Base-by-base conservation (phyloP, 2,888 invertebrate genomes). In the Sarcophaga variegata region DNA sequence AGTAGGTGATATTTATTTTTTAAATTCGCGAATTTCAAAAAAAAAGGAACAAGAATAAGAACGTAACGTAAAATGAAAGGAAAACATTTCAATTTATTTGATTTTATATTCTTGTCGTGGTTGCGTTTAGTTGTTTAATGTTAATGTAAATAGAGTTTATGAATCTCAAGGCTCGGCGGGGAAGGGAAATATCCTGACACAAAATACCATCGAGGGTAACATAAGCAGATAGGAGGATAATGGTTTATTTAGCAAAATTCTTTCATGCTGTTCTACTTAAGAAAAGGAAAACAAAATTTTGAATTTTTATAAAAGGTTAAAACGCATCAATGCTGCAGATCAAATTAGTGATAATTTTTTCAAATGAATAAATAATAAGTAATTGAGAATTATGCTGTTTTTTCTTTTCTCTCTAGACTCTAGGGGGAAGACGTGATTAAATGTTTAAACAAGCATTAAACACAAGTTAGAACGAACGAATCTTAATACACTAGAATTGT, bases 261-360 rank as follows among this genome's bases (percentile, higher is more conserved):
- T 27, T 45, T 27, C 67, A 14, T 45, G 5, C n/a, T 67, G 22
- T 37, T 66, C 22, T 54, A 17, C 17, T 54, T 54, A 54, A 54
- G 17, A 54, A 54, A 17, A 12, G 10, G 17, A 54, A 54, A 54
- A 54, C 17, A 20, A 27, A 66, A 27, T n/a, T 63, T 63, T 0
- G 1, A 20, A 27, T 12, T 54, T 54, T 17, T 54, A 1, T 54
- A 54, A 54, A 54, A 54, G 12, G 45, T 64, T 66, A 64, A 82
- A 84, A 74, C 86, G 81, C 81, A 80, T 87, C 80, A 70, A 85
- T 85, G 85, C 47, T 83, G 83, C 85, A 83, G 91, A 91, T 91
- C 91, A 90, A 91, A 91, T 90, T 89, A 89, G 88, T 86, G 92
- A 92, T 91, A 90, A 92, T 91, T 90, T 90, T 89, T 89, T 88